Base-by-base conservation (phyloP, 2,888 invertebrate genomes). In the Scaptomyza cyrtandrae region DNA sequence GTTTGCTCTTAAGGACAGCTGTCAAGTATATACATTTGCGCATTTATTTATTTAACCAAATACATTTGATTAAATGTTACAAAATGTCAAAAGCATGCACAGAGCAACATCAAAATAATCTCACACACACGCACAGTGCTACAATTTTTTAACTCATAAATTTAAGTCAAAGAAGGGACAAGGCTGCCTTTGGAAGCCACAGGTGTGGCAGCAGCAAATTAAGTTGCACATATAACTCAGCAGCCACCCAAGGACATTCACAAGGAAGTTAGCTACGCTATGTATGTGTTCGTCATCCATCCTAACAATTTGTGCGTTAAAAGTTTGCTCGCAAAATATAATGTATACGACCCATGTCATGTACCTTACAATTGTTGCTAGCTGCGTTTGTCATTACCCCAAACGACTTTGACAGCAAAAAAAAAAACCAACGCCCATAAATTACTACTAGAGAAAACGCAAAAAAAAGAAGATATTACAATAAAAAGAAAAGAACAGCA, bases 161-260 rank as follows among this genome's bases (percentile, higher is more conserved):
- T 85, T 80, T 58, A 75, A 75, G 86, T 75, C 87, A 75, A 77
- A 70, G 43, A 16, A 75, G 82, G 75, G 67, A 71, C 85, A 83
- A 78, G 85, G 81, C 29, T 74, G 53, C 24, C 56, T 52, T 37
- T 43, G 67, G 66, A 88, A 86, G 89, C 89, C 89, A 85, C 85
- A 85, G 85, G 89, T 85, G 85, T 75, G 80, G 75, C 85, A 83
- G 72, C 66, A 71, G 69, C 84, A 89, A 88, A 85, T 85, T 83
- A 88, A 86, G 87, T 85, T 89, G 75, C 86, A 83, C 68, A 77
- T 86, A 86, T 88, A 89, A 84, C 84, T 89, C 88, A 84, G 60
- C 64, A 9, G 44, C 62, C 50, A 45, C 16, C 49, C 16, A 60
- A 60, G 62, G 54, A 39, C 45, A 49, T 56, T 75, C 79, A 68